Conservation (phyloP, 2,113 vertebrate genomes). For the Oxygymnocypris stewartii region DNA sequence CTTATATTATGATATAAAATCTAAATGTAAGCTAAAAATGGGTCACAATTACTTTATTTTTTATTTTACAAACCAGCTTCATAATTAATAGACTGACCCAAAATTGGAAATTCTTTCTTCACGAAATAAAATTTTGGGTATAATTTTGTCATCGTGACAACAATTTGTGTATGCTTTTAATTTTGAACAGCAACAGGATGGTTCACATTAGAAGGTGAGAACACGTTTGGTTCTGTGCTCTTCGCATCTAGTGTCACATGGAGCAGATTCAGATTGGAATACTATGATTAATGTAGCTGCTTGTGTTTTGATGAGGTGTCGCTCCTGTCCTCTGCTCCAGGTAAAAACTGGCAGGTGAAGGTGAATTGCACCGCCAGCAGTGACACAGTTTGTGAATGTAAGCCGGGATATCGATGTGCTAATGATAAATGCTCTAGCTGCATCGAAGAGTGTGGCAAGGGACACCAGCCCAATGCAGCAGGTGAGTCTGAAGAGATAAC, state of each 20-base stretch:
- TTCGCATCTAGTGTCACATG: background rate
- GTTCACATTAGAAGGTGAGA: background rate
- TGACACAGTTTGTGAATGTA: slow-evolving; percentile 50
- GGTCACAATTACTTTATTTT: too few species aligned
- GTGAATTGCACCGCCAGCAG: background rate
- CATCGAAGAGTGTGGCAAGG: slow-evolving; percentile 57
- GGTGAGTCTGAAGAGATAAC: background rate
- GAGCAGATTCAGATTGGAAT: background rate
- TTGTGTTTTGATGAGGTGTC: background rate
- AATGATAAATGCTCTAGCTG: slow-evolving; percentile 60
- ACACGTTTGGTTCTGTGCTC: background rate
- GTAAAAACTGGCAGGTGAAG: slow-evolving; percentile 8
- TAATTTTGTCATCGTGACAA: background rate
- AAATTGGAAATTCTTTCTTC: background rate
- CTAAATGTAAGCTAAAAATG: too few species aligned
- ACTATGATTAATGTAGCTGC: background rate
- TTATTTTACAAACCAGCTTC: too few species aligned
- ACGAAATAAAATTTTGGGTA: background rate
- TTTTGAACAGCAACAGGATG: background rate
- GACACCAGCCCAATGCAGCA: slow-evolving; percentile 58
- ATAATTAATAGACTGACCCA: too few species aligned
- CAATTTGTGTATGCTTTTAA: background rate
- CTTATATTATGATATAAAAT: too few species aligned
- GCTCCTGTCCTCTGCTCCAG: background rate
- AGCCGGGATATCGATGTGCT: slow-evolving; percentile 62